These are phyloP conservation scores for Yponomeuta sedellus DNA, from an alignment of 2,888 invertebrate species.

Conservation along the genomic window DNA sequence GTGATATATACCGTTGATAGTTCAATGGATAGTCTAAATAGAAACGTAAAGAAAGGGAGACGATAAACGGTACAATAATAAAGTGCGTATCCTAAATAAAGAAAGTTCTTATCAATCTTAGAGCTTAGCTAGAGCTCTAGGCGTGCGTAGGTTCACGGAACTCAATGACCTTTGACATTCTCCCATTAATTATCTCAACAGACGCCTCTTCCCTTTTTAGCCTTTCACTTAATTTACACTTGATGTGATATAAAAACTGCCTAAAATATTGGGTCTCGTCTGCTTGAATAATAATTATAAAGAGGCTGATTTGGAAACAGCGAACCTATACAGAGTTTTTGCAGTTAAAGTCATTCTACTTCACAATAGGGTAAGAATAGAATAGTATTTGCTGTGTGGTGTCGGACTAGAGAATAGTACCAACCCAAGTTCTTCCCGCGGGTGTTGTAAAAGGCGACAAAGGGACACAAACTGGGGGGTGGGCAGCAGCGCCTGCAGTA, in stretches of 20 bases:
- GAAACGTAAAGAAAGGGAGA: not conserved
- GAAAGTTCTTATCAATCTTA: too few relatives aligned
- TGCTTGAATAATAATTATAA: not conserved
- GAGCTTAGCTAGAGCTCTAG: not conserved
- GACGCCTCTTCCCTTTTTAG: not conserved
- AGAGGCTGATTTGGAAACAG: too few relatives aligned
- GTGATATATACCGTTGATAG: not conserved
- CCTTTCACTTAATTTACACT: not conserved
- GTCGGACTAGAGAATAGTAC: too few relatives aligned
- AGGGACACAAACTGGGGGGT: too few relatives aligned
- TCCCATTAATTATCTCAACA: not conserved
- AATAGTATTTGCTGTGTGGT: too few relatives aligned
- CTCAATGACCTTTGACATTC: not conserved
- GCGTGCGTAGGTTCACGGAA: not conserved
- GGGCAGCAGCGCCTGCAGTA: too few relatives aligned
- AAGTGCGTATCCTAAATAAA: too few relatives aligned
- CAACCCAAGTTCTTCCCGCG: too few relatives aligned
- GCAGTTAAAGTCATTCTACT: too few relatives aligned
- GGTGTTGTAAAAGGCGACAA: too few relatives aligned
- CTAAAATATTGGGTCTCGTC: not conserved
- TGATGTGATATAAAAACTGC: not conserved
- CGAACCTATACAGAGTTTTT: too few relatives aligned
- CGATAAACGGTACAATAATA: not conserved
- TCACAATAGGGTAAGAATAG: too few relatives aligned
- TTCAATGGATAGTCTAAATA: not conserved